A percentile compares a stretch with the other conserved stretches of the same genome.
phyloP scores from a whole-genome alignment of 2,888 invertebrate species.

The Sphaeridia pumilis region DNA sequence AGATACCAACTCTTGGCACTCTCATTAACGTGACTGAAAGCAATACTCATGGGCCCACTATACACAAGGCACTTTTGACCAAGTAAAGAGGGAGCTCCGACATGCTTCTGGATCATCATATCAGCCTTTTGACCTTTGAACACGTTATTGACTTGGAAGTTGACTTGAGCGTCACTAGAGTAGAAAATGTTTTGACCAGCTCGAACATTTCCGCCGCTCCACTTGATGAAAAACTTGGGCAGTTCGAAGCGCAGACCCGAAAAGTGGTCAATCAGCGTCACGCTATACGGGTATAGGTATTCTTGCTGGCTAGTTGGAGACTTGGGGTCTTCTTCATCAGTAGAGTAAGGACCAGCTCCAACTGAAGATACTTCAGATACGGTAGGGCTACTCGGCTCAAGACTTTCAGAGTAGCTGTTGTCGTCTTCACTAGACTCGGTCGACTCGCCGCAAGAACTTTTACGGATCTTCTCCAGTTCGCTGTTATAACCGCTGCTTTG shows the following conservation, averaged over 20 bases:
- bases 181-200: slow-evolving; percentile 21
- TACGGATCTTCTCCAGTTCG: neutral
- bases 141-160: slow-evolving; percentile 34
- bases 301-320: neutral
- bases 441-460: slow-evolving; percentile 1
- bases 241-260: slow-evolving; percentile 28
- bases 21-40: slow-evolving; percentile 25
- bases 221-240: slow-evolving; percentile 29
- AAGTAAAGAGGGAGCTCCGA: slow-evolving; percentile 35
- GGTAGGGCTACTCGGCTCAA: neutral
- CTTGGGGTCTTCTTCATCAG: neutral
- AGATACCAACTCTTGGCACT: slow-evolving; percentile 28
- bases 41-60: slow-evolving; percentile 35
- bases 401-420: slow-evolving; percentile 15
- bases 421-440: slow-evolving; percentile 18
- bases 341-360: slow-evolving; percentile 3
- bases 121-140: slow-evolving; percentile 38
- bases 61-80: slow-evolving; percentile 35
- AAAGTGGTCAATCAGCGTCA: slow-evolving; percentile 35
- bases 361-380: neutral
- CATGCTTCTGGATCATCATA: slow-evolving; percentile 36
- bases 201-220: slow-evolving; percentile 21
- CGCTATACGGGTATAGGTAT: slow-evolving; percentile 20
- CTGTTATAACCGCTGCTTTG: neutral
- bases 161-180: slow-evolving; percentile 24